These are phyloP conservation scores for Lagopus leucura DNA, from an alignment of 2,113 vertebrate genomes.

Conservation along the genomic window DNA sequence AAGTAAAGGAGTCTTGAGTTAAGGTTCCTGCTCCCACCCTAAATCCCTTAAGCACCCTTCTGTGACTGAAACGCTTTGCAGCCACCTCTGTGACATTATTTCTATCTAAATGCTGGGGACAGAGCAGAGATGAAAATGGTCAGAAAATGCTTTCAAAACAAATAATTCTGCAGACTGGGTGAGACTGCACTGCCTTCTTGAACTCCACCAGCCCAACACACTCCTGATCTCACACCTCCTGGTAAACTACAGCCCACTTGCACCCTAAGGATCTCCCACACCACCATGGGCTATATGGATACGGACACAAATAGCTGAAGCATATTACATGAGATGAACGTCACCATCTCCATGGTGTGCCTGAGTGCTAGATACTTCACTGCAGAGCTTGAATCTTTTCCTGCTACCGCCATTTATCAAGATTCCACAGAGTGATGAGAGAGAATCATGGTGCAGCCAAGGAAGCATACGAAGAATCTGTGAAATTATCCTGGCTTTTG, in stretches of 20 bases:
- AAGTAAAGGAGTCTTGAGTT: not conserved
- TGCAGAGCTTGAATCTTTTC: not conserved
- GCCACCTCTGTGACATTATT: not conserved
- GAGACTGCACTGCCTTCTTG: accelerated
- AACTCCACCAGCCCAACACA: not conserved
- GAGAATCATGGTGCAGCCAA: not conserved
- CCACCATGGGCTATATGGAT: accelerated
- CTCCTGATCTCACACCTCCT: accelerated
- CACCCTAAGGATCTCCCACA: not conserved
- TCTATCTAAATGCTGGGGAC: constrained; percentile 6
- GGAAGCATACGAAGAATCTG: not conserved
- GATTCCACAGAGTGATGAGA: not conserved
- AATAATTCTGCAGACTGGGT: not conserved
- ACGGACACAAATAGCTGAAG: not conserved
- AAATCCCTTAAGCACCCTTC: constrained; percentile 20
- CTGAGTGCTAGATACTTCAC: not conserved
- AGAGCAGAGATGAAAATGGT: not conserved
- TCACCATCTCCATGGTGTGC: not conserved
- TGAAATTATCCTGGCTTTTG: not conserved
- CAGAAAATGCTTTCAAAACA: not conserved
- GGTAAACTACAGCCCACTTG: not conserved
- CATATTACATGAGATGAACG: not conserved
- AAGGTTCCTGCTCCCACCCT: not conserved
- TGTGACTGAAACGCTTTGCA: not conserved
- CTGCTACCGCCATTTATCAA: not conserved